A percentile compares a stretch with the other conserved stretches of the same genome.
These are phyloP conservation scores for Hydropsyche tenuis DNA, from an alignment of 1,140 invertebrate species.

Conservation along the genomic window DNA sequence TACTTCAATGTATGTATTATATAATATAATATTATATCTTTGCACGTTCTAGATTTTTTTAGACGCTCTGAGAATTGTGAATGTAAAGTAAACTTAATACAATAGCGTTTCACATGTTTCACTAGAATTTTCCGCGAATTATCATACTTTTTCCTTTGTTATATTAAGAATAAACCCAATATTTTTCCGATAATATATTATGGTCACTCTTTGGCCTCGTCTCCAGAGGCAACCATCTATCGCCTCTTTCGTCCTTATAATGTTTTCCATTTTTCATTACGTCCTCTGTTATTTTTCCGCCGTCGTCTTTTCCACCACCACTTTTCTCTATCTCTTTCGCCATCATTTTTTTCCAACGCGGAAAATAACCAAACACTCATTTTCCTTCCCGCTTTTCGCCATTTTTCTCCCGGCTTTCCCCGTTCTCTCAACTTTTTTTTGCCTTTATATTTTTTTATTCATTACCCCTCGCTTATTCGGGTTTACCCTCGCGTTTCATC, in stretches of 20 bases:
- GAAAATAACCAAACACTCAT: too few species aligned
- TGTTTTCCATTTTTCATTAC: conserved; percentile 29
- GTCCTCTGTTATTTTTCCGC: conserved; percentile 33
- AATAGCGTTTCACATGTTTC: too few species aligned
- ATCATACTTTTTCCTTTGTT: background rate
- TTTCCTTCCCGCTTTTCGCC: background rate
- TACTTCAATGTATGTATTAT: too few species aligned
- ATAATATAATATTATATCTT: too few species aligned
- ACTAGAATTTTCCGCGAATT: too few species aligned
- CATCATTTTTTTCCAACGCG: background rate
- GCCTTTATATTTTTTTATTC: conserved; percentile 15
- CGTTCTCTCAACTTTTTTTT: too few species aligned
- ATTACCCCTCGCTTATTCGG: conserved; percentile 27
- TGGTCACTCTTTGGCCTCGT: background rate
- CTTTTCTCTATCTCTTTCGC: background rate
- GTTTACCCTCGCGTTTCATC: background rate
- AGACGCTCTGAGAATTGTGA: too few species aligned
- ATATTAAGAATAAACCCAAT: background rate
- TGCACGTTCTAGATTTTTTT: too few species aligned
- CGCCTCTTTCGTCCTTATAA: conserved; percentile 11
- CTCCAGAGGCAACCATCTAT: conserved; percentile 8
- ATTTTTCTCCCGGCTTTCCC: background rate
- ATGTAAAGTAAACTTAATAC: too few species aligned
- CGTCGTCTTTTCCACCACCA: conserved; percentile 10
- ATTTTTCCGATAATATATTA: conserved; percentile 7